These are phyloP conservation scores for Temnothorax rugatulus DNA, from an alignment of 2,888 invertebrate species.

Conservation along the genomic window DNA sequence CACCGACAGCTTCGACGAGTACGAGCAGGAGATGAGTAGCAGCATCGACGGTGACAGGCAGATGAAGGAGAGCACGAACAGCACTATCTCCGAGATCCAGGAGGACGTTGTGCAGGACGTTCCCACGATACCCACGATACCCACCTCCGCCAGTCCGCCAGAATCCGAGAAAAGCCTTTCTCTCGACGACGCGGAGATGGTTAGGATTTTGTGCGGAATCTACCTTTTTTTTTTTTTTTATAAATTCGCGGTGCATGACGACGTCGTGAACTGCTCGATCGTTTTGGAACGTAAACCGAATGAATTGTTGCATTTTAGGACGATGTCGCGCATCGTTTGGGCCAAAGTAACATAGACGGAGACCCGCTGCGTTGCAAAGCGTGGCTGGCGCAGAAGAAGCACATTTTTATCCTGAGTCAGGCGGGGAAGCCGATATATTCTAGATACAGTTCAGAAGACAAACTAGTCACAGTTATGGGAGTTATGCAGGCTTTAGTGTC, in stretches of 20 bases:
- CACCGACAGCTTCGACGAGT: constrained; percentile 91
- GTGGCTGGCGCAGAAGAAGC: constrained; percentile 94
- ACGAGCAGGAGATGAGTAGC: constrained; percentile 90
- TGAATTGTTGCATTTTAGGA: constrained; percentile 77
- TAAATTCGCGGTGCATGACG: background rate
- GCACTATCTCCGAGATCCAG: constrained; percentile 89
- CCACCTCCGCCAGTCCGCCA: constrained; percentile 54
- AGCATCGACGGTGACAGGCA: constrained; percentile 88
- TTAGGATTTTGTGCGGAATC: constrained; percentile 63
- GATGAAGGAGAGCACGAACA: constrained; percentile 87
- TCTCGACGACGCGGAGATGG: constrained; percentile 76
- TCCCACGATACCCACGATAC: constrained; percentile 73
- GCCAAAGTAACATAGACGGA: constrained; percentile 86
- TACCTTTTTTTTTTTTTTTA: background rate
- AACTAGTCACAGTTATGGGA: constrained; percentile 97
- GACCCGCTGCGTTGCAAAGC: constrained; percentile 91
- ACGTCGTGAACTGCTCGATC: background rate
- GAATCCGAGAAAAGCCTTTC: constrained; percentile 68
- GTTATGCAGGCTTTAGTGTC: constrained; percentile 98
- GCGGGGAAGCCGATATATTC: constrained; percentile 99
- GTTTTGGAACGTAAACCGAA: background rate
- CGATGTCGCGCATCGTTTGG: constrained; percentile 81
- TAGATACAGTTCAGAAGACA: constrained; percentile 93
- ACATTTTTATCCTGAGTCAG: constrained; percentile 97
- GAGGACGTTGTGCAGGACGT: constrained; percentile 87